Base-by-base conservation (phyloP, 2,888 invertebrate genomes). In the Aproaerema taeniolella region DNA sequence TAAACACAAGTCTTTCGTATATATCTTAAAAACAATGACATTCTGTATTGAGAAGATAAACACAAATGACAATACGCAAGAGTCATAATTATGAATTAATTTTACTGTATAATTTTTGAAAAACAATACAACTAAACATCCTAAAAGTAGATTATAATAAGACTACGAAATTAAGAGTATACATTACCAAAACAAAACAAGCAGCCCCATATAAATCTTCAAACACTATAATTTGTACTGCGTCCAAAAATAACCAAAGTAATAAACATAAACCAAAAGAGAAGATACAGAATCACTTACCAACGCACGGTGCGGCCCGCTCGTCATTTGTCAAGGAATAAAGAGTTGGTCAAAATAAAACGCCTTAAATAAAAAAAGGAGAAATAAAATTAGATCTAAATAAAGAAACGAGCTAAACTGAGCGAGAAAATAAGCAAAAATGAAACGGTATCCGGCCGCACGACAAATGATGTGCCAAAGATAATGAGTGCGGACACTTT, bases 311-410 rank as follows among this genome's bases (percentile, higher is more conserved):
- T 25, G 29, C 30, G 30, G 39, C 31, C 31, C 15, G 52, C 54
- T 50, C 45, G 43, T 54, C 53, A 53, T 68, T 61, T 67, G 64
- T 67, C 66, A 65, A 42, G 55, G 52, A 39, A 41, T 44, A 47
- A 53, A 51, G 42, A 45, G 31, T 29, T 31, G 41, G 25, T 34
- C 34, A 38, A 44, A 44, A 44, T 39, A 44, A 42, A 44, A 41
- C 28, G 17, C 15, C 24, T 8, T 17, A 14, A 16, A 30, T 20
- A 37, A 37, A 31, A 4, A 24, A 30, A 1, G 14, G n/a, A n/a
- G 8, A 9, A 31, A 24, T 25, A 28, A 29, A 36, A 40, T 31
- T 31, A 35, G 34, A 20, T 6, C n/a, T n/a, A n/a, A 28, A 28
- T 28, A 28, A 28, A n/a, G 28, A 28, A 10, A 28, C n/a, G n/a